A percentile compares a stretch with the other conserved stretches of the same genome.
Evolutionary conservation across 2,888 invertebrate genomes (phyloP).

Genomic region (Scaptomyza flava): DNA sequence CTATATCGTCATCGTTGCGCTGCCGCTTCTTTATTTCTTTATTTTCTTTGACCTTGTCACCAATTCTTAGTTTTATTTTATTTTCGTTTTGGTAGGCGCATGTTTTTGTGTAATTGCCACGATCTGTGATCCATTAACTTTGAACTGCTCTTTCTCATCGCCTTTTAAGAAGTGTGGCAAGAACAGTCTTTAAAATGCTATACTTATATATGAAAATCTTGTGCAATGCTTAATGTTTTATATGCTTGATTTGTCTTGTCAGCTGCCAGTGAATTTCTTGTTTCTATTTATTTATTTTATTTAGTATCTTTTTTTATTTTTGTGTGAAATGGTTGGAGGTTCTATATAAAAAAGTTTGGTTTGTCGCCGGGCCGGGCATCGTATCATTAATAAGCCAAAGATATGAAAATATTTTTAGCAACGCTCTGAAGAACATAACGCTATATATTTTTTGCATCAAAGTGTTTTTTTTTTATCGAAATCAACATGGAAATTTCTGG

Average conservation of each 20-base stretch:
- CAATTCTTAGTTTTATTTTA: constrained; percentile 32
- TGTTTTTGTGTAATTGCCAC: constrained; percentile 16
- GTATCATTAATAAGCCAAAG: constrained; percentile 61
- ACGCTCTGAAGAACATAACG: constrained; percentile 9
- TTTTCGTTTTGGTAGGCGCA: constrained; percentile 7
- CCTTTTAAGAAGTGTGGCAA: constrained; percentile 19
- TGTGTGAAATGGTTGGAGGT: constrained; percentile 9
- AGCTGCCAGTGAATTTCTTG: constrained; percentile 57
- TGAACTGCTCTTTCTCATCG: constrained; percentile 7
- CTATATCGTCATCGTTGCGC: constrained; percentile 24
- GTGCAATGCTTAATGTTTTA: constrained; percentile 56
- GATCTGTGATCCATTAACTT: constrained; percentile 21
- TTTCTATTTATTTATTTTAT: constrained; percentile 11
- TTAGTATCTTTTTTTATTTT: constrained; percentile 6
- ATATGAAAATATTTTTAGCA: constrained; percentile 68
- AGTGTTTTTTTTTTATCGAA: constrained; percentile 29
- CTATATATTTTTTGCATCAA: constrained; percentile 22
- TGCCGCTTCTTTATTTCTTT: not conserved
- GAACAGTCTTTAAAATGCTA: constrained; percentile 14
- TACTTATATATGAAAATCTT: constrained; percentile 32
- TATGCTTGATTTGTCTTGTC: constrained; percentile 58
- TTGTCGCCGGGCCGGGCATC: constrained; percentile 56
- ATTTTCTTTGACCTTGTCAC: constrained; percentile 62
- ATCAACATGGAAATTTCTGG: constrained; percentile 57
- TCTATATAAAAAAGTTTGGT: constrained; percentile 45